phyloP scores from a whole-genome alignment of 2,113 vertebrate species.

The Actinemys pallida region DNA sequence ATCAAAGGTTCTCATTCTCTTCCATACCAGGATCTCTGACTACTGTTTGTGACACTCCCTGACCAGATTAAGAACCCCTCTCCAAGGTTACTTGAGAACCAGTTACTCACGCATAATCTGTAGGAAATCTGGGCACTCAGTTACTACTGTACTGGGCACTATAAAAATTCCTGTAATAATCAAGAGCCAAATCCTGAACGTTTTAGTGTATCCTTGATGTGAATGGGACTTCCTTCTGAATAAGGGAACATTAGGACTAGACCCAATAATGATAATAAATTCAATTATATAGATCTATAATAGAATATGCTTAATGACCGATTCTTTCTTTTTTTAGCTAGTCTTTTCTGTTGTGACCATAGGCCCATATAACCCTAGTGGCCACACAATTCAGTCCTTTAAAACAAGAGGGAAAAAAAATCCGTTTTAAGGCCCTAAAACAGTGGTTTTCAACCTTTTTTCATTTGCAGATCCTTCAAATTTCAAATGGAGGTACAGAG shows the following conservation, averaged over 20 bases:
- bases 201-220: not conserved
- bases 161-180: not conserved
- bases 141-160: not conserved
- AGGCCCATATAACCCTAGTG: not conserved
- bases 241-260: not conserved
- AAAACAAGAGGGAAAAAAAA: not conserved
- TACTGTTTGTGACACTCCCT: not conserved
- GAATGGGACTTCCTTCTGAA: not conserved
- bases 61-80: not conserved
- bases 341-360: not conserved
- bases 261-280: slow-evolving; percentile 27
- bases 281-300: slow-evolving; percentile 23
- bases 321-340: not conserved
- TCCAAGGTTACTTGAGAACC: not conserved
- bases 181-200: slow-evolving; percentile 22
- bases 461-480: too few species aligned
- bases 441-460: too few species aligned
- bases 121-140: slow-evolving; percentile 16
- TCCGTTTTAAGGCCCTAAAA: too few species aligned
- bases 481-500: too few species aligned
- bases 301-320: not conserved
- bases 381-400: not conserved
- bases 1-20: slow-evolving; percentile 16
- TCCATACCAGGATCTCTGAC: not conserved
- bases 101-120: not conserved